Base-by-base conservation (phyloP, 53 echinoderm and acorn worm species). In the Patiria pectinifera region DNA sequence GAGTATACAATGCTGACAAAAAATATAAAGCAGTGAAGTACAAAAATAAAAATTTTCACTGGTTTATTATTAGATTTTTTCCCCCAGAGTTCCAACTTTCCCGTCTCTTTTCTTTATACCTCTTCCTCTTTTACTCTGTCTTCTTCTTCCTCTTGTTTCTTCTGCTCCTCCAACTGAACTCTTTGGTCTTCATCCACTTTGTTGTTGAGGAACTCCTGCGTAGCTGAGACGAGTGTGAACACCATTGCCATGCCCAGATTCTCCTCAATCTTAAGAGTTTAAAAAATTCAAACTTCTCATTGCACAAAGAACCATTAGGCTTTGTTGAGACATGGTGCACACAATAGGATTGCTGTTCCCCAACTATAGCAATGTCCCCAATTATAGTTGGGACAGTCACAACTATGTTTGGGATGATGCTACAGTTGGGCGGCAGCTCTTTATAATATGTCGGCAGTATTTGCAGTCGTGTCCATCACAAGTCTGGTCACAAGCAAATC, bases 191-290 rank as follows among this genome's bases (percentile, higher is more conserved):
- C 94, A 79, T 99, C 99, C 44, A 99, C 92, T 91, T 91, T 97
- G 47, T 96, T 94, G 86, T 99, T 99, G 12, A 99, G 94, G 83
- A 95, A 96, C 82, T 99, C 97, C 63, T 99, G 97, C 25, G 93
- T 87, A 3, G 96, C 96, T 12, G 99, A 99, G 71, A 99, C 99
- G 44, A 99, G 79, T 45, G 96, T 93, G 86, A 99, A 99, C 78
- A 99, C 95, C 99, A 99, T 97, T 47, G 95, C 99, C 99, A 99
- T 99, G 63, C 99, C 99, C n/a, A 97, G 87, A 86, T 99, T 99
- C 87, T 99, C 99, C 80, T 99, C 99, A 63, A 96, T 96, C 99
- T 97, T 13, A 11, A 79, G 11, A 5, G 19, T 35, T 1, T 10
- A 74, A 23, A 10, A 53, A 6, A 53, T 53, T 53, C 53, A 53